Conservation (phyloP, 1,140 invertebrate species). For the Oncopodura yosiiana region DNA sequence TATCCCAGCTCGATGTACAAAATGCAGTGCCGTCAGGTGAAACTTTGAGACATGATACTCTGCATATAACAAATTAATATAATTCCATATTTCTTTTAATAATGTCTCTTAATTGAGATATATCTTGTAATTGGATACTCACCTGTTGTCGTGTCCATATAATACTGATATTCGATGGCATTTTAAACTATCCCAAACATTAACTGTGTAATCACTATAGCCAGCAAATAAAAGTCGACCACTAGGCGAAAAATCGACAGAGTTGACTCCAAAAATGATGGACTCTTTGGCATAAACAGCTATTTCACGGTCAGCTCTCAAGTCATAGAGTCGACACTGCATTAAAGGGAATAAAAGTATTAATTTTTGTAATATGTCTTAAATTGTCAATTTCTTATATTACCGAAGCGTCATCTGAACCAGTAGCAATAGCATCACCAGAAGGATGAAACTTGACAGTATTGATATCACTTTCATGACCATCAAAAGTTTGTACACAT, state of each 20-base stretch:
- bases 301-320: conserved; percentile 94
- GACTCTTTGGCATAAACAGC: conserved; percentile 94
- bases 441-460: conserved; percentile 98
- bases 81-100: conserved; percentile 38
- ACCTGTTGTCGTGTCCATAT: conserved; percentile 97
- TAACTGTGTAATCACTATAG: conserved; percentile 97
- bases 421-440: conserved; percentile 95
- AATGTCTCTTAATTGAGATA: too few species aligned
- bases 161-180: conserved; percentile 79
- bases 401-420: conserved; percentile 93
- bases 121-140: conserved; percentile 50
- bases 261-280: conserved; percentile 96
- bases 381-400: conserved; percentile 36
- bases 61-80: not conserved
- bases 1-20: conserved; percentile 97
- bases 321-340: conserved; percentile 91
- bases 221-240: conserved; percentile 92
- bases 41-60: conserved; percentile 83
- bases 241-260: conserved; percentile 94
- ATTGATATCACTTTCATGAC: conserved; percentile 97
- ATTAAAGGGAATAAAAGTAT: conserved; percentile 35
- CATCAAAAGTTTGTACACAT: conserved; percentile 97
- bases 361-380: not conserved
- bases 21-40: conserved; percentile 96
- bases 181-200: conserved; percentile 97